phyloP scores from a whole-genome alignment of 2,797 vertebrate species.

The Lepilemur septentrionalis region DNA sequence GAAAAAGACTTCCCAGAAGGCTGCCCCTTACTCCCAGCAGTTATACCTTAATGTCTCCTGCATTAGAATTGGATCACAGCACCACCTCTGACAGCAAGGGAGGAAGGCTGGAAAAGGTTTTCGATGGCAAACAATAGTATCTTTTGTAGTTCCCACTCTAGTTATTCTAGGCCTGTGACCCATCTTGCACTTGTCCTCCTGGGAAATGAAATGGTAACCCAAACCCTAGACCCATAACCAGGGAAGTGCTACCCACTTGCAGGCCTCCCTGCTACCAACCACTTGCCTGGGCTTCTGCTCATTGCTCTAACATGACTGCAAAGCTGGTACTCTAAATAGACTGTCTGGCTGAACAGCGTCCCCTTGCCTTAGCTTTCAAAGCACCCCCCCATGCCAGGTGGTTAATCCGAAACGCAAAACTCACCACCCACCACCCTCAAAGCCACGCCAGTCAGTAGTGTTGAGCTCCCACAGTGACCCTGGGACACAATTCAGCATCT shows the following conservation, averaged over 20 bases:
- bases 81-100: not conserved
- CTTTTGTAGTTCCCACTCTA: not conserved
- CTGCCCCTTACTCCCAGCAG: not conserved
- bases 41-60: not conserved
- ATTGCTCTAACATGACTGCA: not conserved
- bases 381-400: not conserved
- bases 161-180: not conserved
- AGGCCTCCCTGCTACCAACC: not conserved
- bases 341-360: not conserved
- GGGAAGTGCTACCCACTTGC: not conserved
- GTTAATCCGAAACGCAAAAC: not conserved
- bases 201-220: not conserved
- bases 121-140: not conserved
- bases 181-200: not conserved
- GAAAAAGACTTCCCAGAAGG: constrained; percentile 23
- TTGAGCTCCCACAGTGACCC: not conserved
- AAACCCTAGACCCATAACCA: not conserved
- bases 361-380: not conserved
- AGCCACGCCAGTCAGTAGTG: not conserved
- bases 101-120: not conserved
- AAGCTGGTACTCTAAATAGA: not conserved
- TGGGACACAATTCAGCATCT: not conserved
- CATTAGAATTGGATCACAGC: not conserved
- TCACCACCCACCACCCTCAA: not conserved
- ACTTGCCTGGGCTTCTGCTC: not conserved